A percentile compares a stretch with the other conserved stretches of the same genome.
phyloP scores from a whole-genome alignment of 2,888 invertebrate species.

The Lamproptera curius region DNA sequence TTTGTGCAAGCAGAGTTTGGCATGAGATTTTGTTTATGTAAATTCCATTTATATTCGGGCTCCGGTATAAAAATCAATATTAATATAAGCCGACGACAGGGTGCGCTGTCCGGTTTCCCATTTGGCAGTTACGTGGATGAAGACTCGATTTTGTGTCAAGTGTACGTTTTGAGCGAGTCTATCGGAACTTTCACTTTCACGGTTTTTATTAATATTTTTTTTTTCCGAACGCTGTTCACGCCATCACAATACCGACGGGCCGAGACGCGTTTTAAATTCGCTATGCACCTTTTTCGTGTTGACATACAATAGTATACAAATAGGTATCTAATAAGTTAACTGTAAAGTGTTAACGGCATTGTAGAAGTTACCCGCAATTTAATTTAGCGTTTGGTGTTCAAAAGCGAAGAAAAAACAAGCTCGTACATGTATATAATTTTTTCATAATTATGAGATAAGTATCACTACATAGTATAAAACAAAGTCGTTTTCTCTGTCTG shows the following conservation, averaged over 20 bases:
- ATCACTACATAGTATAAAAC: too few species aligned
- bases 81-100: slow-evolving; percentile 25
- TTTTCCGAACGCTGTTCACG: slow-evolving; percentile 31
- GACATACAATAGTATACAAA: neutral
- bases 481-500: too few species aligned
- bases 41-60: too few species aligned
- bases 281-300: neutral
- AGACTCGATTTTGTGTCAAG: slow-evolving; percentile 44
- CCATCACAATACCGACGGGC: slow-evolving; percentile 19
- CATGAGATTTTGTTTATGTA: too few species aligned
- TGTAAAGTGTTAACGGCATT: too few species aligned
- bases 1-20: too few species aligned
- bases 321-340: neutral
- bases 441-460: too few species aligned
- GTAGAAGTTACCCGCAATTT: too few species aligned
- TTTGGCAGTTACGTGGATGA: slow-evolving; percentile 34
- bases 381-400: too few species aligned
- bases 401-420: too few species aligned
- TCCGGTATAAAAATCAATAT: too few species aligned
- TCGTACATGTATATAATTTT: too few species aligned
- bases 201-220: slow-evolving; percentile 47
- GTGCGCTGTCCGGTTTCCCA: slow-evolving; percentile 30
- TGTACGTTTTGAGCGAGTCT: slow-evolving; percentile 46
- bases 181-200: slow-evolving; percentile 59
- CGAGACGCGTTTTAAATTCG: neutral